phyloP scores from a whole-genome alignment of 1,140 invertebrate species.

The Stegodyphus dumicola region DNA sequence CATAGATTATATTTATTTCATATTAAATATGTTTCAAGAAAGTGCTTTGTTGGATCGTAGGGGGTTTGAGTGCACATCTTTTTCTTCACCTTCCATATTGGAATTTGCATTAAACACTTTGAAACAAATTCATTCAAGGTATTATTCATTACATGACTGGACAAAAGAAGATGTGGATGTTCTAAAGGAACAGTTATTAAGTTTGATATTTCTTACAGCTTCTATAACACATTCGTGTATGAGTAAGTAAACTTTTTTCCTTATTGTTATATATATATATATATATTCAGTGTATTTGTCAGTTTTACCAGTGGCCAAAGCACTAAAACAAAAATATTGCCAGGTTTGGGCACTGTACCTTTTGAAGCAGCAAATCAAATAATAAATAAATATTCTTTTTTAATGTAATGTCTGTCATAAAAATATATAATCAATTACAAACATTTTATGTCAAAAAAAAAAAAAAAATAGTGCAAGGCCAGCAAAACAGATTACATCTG shows the following conservation, averaged over 20 bases:
- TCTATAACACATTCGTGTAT: constrained; percentile 17
- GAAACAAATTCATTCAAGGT: constrained; percentile 28
- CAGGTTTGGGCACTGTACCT: too few species aligned
- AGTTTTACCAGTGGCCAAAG: too few species aligned
- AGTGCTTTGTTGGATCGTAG: constrained; percentile 17
- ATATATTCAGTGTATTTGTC: too few species aligned
- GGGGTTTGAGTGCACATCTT: constrained; percentile 1
- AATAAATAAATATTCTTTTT: too few species aligned
- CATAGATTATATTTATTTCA: constrained; percentile 41
- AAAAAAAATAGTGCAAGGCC: too few species aligned
- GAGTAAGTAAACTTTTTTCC: constrained; percentile 17
- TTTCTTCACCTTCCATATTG: constrained; percentile 20
- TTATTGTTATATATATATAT: not conserved
- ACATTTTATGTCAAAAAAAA: too few species aligned
- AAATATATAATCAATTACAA: too few species aligned
- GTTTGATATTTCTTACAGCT: constrained; percentile 35
- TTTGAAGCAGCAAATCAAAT: too few species aligned
- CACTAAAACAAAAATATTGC: too few species aligned
- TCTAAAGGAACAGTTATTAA: constrained; percentile 17
- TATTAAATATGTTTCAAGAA: constrained; percentile 47
- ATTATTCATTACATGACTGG: constrained; percentile 24
- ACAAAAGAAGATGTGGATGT: constrained; percentile 9
- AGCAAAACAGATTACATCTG: too few species aligned
- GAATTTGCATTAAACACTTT: constrained; percentile 34
- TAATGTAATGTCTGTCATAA: too few species aligned